Base-by-base conservation (phyloP, 2,888 invertebrate species). In the Drosophila recens region DNA sequence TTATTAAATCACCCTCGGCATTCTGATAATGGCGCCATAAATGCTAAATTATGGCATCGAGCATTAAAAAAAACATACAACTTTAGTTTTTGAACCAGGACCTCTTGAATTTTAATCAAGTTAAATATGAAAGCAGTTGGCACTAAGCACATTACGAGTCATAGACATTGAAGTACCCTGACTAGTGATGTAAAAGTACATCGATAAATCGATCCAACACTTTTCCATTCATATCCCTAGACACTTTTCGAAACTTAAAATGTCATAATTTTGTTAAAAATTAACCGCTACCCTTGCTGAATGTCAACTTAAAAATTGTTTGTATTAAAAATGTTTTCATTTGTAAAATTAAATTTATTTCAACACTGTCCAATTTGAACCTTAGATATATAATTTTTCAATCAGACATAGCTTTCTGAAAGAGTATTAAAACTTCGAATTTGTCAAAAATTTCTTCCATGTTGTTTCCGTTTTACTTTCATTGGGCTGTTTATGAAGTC, bases 101-200 rank as follows among this genome's bases (percentile, higher is more conserved):
- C 79, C 83, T 80, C 81, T 86, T 80, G 86, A 88, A 87, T 89
- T 87, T 85, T 87, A 88, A 86, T 89, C 86, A 89, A 87, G 72
- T 77, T 76, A 82, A 88, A 87, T 76, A 83, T 82, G 76, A 56
- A 72, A 79, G 70, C 87, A 76, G 63, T 88, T 79, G 79, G 66
- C 69, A 59, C 20, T 48, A 38, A 66, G 69, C 67, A 73, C 75
- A 75, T 75, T 68, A 76, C 53, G 63, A 57, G 66, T 43, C 56
- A 67, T 48, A 33, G 46, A 42, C 79, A 72, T 87, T 75, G 71
- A 76, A 30, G 45, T 59, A 58, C 65, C 3, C 59, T 65, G 34
- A 62, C 46, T 30, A 8, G 8, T 30, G 30, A 30, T 30, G 30
- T 2, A 2, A 8, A 30, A 30, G 30, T 30, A 30, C 30, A 30